Base-by-base conservation (phyloP, 1,140 invertebrate genomes). In the Manduca sexta region DNA sequence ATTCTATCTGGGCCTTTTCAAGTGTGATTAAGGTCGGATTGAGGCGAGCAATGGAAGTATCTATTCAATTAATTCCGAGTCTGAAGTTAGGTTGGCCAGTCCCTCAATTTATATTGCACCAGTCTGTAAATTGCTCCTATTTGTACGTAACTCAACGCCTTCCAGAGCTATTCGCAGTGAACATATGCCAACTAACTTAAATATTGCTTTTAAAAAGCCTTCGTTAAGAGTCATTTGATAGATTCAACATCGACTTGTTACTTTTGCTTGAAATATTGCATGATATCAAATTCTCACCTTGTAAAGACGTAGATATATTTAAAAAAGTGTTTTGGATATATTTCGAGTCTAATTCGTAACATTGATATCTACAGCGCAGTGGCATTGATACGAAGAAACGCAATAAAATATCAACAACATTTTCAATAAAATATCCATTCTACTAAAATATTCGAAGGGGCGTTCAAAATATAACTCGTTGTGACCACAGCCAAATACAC, bases 51-150 rank as follows among this genome's bases (percentile, higher is more conserved):
- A 63, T 60, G 64, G 68, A 74, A 67, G 72, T 80, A 84, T 80
- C 80, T 79, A 84, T 84, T 78, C 73, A 84, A 84, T 84, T 84
- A 82, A 81, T 64, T 48, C 56, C 68, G 58, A 80, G 59, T 77
- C 72, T 69, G 64, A 44, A 72, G 60, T 49, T 61, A 72, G 66
- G 65, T 69, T 69, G 56, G 66, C 69, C 66, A 63, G 65, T 64
- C 49, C 61, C 62, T 71, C 62, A 62, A 75, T 80, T 76, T 78
- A 81, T 76, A 74, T 72, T 70, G 71, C 67, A 75, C 71, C 53
- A 50, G 21, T 62, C 48, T 52, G 56, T 61, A 64, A 77, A 80
- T 74, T 75, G 63, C 34, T 62, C 52, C 53, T 69, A 77, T 74
- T 79, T 69, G 60, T 60, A 69, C 45, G 59, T 63, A 63, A 59